Conservation (phyloP, 2,797 vertebrate genomes). For the Enteromius unitaeniatus region DNA sequence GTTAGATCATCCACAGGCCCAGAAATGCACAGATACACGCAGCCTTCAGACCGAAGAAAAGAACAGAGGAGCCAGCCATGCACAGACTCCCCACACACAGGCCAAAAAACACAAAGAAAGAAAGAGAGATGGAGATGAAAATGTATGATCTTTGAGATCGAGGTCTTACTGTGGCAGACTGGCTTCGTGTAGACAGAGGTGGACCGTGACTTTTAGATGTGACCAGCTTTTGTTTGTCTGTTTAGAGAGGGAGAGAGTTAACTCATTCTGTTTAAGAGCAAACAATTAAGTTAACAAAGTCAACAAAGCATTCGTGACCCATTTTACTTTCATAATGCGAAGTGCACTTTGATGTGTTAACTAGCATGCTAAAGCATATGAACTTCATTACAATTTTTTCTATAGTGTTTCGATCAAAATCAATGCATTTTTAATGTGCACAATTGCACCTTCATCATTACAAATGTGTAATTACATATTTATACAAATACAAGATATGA, state of each 20-base stretch:
- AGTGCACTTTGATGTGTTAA: not conserved
- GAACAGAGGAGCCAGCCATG: constrained; percentile 61
- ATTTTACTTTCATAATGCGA: not conserved
- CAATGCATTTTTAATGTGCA: not conserved
- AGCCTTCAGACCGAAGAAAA: constrained; percentile 46
- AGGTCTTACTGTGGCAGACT: constrained; percentile 87
- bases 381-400: not conserved
- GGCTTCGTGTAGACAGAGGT: constrained; percentile 80
- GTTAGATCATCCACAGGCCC: constrained; percentile 63
- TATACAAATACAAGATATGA: not conserved
- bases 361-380: not conserved
- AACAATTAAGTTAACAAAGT: not conserved
- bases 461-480: not conserved
- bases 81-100: constrained; percentile 70
- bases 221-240: constrained; percentile 86
- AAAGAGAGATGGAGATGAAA: constrained; percentile 50
- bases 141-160: constrained; percentile 14
- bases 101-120: constrained; percentile 64
- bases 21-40: constrained; percentile 46
- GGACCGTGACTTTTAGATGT: constrained; percentile 75
- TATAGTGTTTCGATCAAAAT: not conserved
- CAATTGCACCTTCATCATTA: not conserved
- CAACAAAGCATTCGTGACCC: not conserved
- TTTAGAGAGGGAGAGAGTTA: constrained; percentile 18
- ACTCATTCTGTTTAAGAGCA: not conserved